phyloP scores from a whole-genome alignment of 2,113 vertebrate genomes.

The Melanerpes aurifrons region DNA sequence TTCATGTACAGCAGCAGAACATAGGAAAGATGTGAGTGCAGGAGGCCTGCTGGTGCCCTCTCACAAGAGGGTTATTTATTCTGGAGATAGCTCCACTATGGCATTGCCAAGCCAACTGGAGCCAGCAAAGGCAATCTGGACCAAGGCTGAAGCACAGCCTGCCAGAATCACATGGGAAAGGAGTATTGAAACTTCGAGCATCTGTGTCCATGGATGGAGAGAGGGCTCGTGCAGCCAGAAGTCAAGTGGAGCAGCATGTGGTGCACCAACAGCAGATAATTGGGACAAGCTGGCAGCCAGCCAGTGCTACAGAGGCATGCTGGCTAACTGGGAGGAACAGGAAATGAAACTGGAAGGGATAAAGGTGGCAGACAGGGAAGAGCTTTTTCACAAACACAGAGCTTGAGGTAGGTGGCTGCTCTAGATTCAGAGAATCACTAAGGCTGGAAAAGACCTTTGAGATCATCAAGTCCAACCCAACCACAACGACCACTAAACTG shows the following conservation, averaged over 20 bases:
- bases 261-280: neutral
- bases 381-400: neutral
- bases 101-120: neutral
- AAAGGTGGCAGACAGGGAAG: neutral
- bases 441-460: too few relatives aligned
- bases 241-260: neutral
- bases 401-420: fast-evolving
- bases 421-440: too few relatives aligned
- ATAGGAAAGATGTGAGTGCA: neutral
- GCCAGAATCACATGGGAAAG: neutral
- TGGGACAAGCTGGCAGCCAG: fast-evolving
- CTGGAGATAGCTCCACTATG: neutral
- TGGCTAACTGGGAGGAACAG: neutral
- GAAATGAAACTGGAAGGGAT: neutral
- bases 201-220: neutral
- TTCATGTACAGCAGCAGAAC: neutral
- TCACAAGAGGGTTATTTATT: neutral
- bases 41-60: neutral
- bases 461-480: too few relatives aligned
- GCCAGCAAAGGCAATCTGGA: neutral
- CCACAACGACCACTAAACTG: too few relatives aligned
- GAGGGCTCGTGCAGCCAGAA: neutral
- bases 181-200: neutral
- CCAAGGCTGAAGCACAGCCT: neutral
- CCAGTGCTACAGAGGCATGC: neutral